Conservation (phyloP, 2,113 vertebrate species). For the Bucco capensis region DNA sequence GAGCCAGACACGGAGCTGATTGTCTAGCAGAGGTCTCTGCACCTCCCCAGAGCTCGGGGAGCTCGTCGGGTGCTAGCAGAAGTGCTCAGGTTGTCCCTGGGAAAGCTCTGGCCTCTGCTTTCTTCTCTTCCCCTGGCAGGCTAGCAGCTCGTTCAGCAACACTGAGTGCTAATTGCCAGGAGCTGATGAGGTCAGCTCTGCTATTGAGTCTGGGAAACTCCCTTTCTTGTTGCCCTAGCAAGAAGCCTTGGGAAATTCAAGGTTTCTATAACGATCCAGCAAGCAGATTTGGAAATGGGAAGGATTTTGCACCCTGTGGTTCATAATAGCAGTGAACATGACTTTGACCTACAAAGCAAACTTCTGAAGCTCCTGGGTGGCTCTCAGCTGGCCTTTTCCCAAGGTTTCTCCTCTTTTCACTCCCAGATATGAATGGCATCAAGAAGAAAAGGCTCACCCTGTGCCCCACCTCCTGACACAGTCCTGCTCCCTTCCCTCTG, state of each 20-base stretch:
- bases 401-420: background rate
- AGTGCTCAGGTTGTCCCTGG: background rate
- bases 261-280: background rate
- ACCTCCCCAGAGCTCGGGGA: background rate
- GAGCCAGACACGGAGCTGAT: background rate
- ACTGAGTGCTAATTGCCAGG: background rate
- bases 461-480: background rate
- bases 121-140: background rate
- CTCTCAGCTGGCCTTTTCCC: background rate
- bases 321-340: background rate
- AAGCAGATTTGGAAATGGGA: background rate
- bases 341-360: background rate
- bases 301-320: background rate
- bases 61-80: background rate
- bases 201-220: background rate
- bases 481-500: background rate
- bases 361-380: background rate
- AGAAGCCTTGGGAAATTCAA: background rate
- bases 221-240: background rate
- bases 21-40: background rate
- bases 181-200: conserved; percentile 26
- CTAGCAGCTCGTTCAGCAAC: background rate
- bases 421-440: fast-evolving
- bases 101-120: background rate
- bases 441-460: fast-evolving